Evolutionary conservation across 2,888 invertebrate genomes (phyloP), one percentile per base, ranked within the genome.

Genomic region (Blera fallax): DNA sequence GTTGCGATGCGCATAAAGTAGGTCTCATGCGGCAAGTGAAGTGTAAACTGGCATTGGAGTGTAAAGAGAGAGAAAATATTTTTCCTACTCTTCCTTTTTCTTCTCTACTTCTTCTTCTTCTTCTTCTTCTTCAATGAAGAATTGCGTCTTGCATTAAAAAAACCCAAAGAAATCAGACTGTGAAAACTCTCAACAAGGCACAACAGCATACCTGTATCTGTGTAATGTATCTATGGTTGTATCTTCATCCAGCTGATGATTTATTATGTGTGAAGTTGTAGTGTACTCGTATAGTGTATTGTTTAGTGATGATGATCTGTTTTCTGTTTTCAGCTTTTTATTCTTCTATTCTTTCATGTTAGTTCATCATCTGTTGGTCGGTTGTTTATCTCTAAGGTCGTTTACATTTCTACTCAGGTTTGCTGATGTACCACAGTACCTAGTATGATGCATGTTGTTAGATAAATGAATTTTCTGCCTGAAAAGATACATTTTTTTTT

Each of bases 361-460:
- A 54, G 67, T 56, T 74, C 69, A 74, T 84, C 84, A 84, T 80
- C 84, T 73, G 74, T 70, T 32, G 50, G 29, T 37, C n/a, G 65
- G 40, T 60, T 84, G 84, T 84, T 84, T 84, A 84, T 84, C 80
- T 80, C 74, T 64, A 65, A 84, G 84, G 84, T 84, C 84, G 84
- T 80, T 84, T 84, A 84, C 84, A 84, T 84, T 84, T 80, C 56
- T 64, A 69, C 62, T 70, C 40, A 21, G 37, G 16, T 21, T n/a
- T n/a, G 45, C 14, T 54, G 34, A 27, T 40, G 40, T 14, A n/a
- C 14, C 8, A n/a, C n/a, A 11, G 11, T 48, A 45, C 32, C 64
- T 45, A 52, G 52, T 70, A 70, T 62, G 56, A 37, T 78, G 52
- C 62, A 37, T 37, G 50, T 45, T 76, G 45, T 76, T 60, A 67